phyloP scores from a whole-genome alignment of 1,140 invertebrate genomes.

The Hylaeus volcanicus region DNA sequence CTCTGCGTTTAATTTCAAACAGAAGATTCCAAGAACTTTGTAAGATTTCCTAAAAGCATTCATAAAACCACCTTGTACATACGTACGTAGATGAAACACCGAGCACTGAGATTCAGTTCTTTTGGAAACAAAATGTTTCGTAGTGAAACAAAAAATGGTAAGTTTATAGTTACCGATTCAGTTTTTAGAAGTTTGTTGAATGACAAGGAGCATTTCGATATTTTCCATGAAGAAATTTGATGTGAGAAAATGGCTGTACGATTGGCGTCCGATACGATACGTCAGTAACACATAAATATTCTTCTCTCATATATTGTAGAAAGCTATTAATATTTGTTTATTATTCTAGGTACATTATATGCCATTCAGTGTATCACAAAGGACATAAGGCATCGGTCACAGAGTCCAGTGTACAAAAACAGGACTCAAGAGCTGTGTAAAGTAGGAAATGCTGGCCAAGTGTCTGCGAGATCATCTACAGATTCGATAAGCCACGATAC shows the following conservation, averaged over 20 bases:
- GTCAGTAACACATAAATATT: background rate
- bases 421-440: background rate
- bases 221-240: constrained; percentile 13
- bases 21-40: background rate
- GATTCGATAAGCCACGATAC: background rate
- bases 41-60: background rate
- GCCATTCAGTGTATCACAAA: constrained; percentile 7
- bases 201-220: background rate
- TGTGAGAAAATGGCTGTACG: constrained; percentile 26
- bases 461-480: background rate
- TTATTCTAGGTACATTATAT: constrained; percentile 25
- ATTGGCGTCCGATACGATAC: constrained; percentile 25
- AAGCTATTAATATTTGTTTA: background rate
- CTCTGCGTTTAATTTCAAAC: no score
- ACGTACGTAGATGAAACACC: background rate
- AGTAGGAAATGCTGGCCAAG: background rate
- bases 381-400: constrained; percentile 5
- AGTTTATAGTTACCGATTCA: background rate
- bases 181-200: background rate
- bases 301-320: background rate
- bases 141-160: constrained; percentile 18
- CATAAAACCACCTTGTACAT: no score
- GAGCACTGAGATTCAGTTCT: constrained; percentile 11
- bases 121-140: constrained; percentile 2
- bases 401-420: background rate